A percentile compares a stretch with the other conserved stretches of the same genome.
phyloP scores from a whole-genome alignment of 1,140 invertebrate genomes.

The Pantala flavescens region DNA sequence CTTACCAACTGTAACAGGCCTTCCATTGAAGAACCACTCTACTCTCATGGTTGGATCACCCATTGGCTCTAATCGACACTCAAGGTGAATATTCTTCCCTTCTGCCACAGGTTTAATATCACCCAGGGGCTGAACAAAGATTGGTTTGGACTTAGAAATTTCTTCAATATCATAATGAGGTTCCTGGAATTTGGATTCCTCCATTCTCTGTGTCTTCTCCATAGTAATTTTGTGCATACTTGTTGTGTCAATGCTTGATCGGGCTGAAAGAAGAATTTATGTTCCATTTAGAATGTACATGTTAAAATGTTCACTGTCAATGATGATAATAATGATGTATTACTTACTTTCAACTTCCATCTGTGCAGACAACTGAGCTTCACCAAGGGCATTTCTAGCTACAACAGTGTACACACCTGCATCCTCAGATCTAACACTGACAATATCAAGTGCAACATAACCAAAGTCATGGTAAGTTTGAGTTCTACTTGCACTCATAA shows the following conservation, averaged over 20 bases:
- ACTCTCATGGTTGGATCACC: slow-evolving; percentile 91
- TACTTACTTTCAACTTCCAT: slow-evolving; percentile 81
- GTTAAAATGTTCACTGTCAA: not conserved
- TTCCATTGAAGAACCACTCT: slow-evolving; percentile 91
- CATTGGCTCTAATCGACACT: slow-evolving; percentile 84
- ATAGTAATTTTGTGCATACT: slow-evolving; percentile 74
- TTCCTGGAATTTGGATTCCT: slow-evolving; percentile 73
- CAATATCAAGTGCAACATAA: slow-evolving; percentile 87
- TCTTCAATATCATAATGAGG: slow-evolving; percentile 85
- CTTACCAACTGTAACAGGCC: slow-evolving; percentile 66
- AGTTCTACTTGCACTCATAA: slow-evolving; percentile 73
- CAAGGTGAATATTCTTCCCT: slow-evolving; percentile 83
- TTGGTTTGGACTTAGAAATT: slow-evolving; percentile 84
- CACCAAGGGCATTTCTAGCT: slow-evolving; percentile 76
- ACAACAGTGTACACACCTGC: slow-evolving; percentile 78
- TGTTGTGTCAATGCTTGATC: slow-evolving; percentile 74
- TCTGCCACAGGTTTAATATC: slow-evolving; percentile 75
- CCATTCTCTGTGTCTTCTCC: slow-evolving; percentile 78
- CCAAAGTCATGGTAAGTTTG: slow-evolving; percentile 92
- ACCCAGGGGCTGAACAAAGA: slow-evolving; percentile 73
- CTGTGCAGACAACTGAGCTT: slow-evolving; percentile 65
- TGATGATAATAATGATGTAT: slow-evolving; percentile 16
- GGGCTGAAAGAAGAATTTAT: slow-evolving; percentile 44
- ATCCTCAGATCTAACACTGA: slow-evolving; percentile 75
- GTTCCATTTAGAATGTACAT: not conserved